A percentile compares a stretch with the other conserved stretches of the same genome.
These are phyloP conservation scores for Drosophila kanekoi DNA, from an alignment of 2,888 invertebrate species.

Conservation along the genomic window DNA sequence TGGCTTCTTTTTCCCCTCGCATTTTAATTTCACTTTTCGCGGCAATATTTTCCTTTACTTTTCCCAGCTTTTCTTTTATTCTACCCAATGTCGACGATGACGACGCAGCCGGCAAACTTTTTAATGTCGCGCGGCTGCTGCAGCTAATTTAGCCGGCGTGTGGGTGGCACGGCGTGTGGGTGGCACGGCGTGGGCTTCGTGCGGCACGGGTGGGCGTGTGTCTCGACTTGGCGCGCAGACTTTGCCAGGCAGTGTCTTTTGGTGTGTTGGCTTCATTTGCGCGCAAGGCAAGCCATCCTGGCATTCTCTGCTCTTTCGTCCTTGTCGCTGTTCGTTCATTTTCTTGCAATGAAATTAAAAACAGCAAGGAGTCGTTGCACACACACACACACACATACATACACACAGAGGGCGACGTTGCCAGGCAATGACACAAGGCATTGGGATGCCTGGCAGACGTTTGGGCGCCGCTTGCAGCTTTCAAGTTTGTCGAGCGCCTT, in stretches of 20 bases:
- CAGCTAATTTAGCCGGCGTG: slow-evolving; percentile 53
- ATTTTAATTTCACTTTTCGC: slow-evolving; percentile 80
- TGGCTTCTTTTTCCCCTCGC: slow-evolving; percentile 29
- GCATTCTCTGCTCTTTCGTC: slow-evolving; percentile 37
- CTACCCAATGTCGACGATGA: slow-evolving; percentile 25
- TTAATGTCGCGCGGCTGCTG: slow-evolving; percentile 71
- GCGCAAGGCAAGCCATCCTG: slow-evolving; percentile 32
- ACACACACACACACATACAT: slow-evolving; percentile 46
- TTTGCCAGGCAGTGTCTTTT: slow-evolving; percentile 69
- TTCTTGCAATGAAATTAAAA: slow-evolving; percentile 83
- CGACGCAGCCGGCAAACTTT: slow-evolving; percentile 66
- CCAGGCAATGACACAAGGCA: slow-evolving; percentile 49
- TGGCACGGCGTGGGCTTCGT: slow-evolving; percentile 1
- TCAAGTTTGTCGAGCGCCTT: slow-evolving; percentile 26
- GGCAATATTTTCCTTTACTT: slow-evolving; percentile 57
- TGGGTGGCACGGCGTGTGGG: slow-evolving; percentile 5
- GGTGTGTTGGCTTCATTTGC: slow-evolving; percentile 66
- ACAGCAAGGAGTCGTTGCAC: slow-evolving; percentile 73
- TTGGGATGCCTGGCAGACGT: slow-evolving; percentile 29
- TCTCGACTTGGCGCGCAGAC: slow-evolving; percentile 68
- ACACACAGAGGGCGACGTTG: slow-evolving; percentile 12
- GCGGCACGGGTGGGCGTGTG: slow-evolving; percentile 18
- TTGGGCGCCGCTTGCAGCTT: slow-evolving; percentile 36
- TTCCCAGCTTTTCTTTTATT: slow-evolving; percentile 54
- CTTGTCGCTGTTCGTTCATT: slow-evolving; percentile 59